Conservation (phyloP, 2,888 invertebrate species). For the Philaethria dido region DNA sequence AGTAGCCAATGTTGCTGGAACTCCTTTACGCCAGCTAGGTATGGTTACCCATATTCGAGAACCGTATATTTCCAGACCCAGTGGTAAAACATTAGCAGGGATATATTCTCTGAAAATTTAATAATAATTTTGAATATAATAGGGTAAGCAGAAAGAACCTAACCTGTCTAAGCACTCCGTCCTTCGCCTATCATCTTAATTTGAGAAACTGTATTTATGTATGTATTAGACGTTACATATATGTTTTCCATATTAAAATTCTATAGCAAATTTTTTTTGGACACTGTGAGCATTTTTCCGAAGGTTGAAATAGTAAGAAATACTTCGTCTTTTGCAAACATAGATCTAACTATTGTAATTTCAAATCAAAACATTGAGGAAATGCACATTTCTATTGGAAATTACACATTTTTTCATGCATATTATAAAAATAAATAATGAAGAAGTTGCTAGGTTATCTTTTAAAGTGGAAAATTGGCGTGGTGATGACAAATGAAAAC, state of each 20-base stretch:
- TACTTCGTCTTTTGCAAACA: no score
- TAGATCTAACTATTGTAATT: no score
- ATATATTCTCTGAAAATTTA: slow-evolving; percentile 81
- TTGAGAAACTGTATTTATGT: no score
- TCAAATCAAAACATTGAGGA: neutral
- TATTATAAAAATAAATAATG: neutral
- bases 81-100: slow-evolving; percentile 88
- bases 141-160: no score
- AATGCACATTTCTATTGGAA: neutral
- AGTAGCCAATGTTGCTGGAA: slow-evolving; percentile 89
- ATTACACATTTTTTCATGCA: neutral
- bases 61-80: slow-evolving; percentile 88
- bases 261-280: no score
- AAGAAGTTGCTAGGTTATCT: neutral
- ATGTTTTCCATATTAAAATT: no score
- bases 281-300: no score
- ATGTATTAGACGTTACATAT: no score
- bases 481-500: neutral
- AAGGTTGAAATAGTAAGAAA: no score
- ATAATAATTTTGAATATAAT: slow-evolving; percentile 1
- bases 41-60: slow-evolving; percentile 89
- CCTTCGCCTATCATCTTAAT: no score
- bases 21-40: slow-evolving; percentile 90
- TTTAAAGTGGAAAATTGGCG: neutral
- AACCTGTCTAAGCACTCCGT: no score